Evolutionary conservation across 2,113 vertebrate species (phyloP), one percentile per base, ranked within the genome.

Genomic region (Clarias magur): DNA sequence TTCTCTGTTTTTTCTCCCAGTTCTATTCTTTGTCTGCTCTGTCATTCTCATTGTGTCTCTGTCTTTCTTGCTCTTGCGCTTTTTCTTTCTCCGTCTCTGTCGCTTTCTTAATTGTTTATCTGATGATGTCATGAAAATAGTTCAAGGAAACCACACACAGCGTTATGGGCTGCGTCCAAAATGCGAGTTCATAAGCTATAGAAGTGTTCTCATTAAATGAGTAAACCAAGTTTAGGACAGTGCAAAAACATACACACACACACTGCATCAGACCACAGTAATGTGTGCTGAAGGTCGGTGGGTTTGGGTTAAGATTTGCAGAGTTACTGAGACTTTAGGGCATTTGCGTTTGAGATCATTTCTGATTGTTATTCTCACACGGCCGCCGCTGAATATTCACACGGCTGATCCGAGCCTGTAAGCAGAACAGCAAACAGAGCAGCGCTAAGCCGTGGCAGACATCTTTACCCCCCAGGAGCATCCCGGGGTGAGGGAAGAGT

Each of bases 341-440:
- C 10, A 56, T 85, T 85, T 73, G 83, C n/a, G 70, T 85, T 85
- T 76, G 8, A 85, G 83, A 85, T 85, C 62, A 85, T 85, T 85
- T 75, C 23, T 59, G 13, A 59, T 75, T 84, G 53, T n/a, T 60
- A 57, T 73, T 73, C 30, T 59, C 83, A 75, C 57, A 13, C 19
- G 78, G 79, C 57, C 57, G 0, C 79, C 12, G 30, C 30, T 81
- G 79, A 81, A 81, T 81, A 81, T 81, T 75, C 83, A 72, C 82
- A 72, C 19, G 3, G 70, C 70, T 48, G 30, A 84, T 42, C 27
- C 16, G 68, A 62, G 70, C 57, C 57, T 72, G 30, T 85, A 85
- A 85, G 70, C 25, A 72, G 56, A 75, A 85, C 70, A 16, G 83
- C 72, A 85, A 85, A 85, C 83, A 84, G 68, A 75, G 70, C 54